Base-by-base conservation (phyloP, 2,888 invertebrate species). In the Chirona hameri region DNA sequence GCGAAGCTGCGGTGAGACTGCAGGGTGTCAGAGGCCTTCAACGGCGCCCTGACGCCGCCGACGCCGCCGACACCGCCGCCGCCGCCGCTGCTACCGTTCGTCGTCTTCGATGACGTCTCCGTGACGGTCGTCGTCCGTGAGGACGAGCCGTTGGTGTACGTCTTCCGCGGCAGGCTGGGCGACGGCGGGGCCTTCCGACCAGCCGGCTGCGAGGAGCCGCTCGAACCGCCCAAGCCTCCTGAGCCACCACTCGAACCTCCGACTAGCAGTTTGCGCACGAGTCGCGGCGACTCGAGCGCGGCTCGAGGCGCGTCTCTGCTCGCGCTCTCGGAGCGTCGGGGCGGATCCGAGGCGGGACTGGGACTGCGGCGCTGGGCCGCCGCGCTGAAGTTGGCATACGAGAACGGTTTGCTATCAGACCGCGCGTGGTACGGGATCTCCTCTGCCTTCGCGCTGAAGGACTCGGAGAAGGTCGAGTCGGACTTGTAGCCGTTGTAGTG, bases 391-490 rank as follows among this genome's bases (percentile, higher is more conserved):
- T 83, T 92, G 83, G 95, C 95, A 91, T 96, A 96, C 83, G 94
- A 94, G 89, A 96, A 96, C 84, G 96, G 96, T 86, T 94, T 92
- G 86, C 94, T 94, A 89, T 95, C 94, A 86, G 94, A 93, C 87
- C 96, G 91, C 87, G 96, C 95, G 93, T 96, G 96, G 90, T 96
- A 96, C 86, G 96, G 96, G 88, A 89, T 52, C 93, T 94, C 87
- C 95, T 95, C 88, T 95, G 91, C 88, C 93, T 93, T 84, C 95
- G 95, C 89, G 94, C 95, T 87, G 94, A 93, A 85, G 94, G 91
- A 87, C 93, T 93, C 82, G 81, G 84, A 83, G 81, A 84, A 80
- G 81, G 83, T 80, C 48, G 84, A 83, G 84, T 84, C 83, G 83
- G 84, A 83, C 83, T 84, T 83, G 69, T 84, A 83, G 60, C 84